A percentile compares a stretch with the other conserved stretches of the same genome.
Evolutionary conservation across 2,797 vertebrate species (phyloP).

Genomic region (Protonibea diacanthus): DNA sequence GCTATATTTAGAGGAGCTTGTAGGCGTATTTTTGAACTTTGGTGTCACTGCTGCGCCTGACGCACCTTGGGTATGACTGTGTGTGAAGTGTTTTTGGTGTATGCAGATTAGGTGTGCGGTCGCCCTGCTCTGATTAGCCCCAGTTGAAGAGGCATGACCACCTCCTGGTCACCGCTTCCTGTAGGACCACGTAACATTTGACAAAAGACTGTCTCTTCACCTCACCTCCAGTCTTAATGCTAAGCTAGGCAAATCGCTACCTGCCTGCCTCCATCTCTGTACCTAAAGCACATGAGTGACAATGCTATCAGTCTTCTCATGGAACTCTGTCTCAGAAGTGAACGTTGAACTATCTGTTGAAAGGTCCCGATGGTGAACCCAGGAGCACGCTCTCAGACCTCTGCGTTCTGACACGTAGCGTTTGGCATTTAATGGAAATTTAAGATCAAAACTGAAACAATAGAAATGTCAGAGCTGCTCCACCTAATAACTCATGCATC

Average conservation of each 20-base stretch:
- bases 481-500: not conserved
- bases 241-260: not conserved
- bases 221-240: not conserved
- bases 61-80: too few species aligned
- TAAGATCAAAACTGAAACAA: conserved; percentile 21
- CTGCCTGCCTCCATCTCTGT: not conserved
- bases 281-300: not conserved
- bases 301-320: not conserved
- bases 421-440: conserved; percentile 13
- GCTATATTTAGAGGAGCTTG: not conserved
- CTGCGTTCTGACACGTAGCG: not conserved
- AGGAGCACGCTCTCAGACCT: not conserved
- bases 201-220: too few species aligned
- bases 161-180: too few species aligned
- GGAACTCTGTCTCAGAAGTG: not conserved
- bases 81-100: too few species aligned
- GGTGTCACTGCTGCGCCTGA: not conserved
- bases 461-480: conserved; percentile 4
- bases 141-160: too few species aligned
- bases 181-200: too few species aligned
- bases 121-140: too few species aligned
- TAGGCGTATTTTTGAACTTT: not conserved
- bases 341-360: not conserved
- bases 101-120: too few species aligned
- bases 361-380: not conserved